Base-by-base conservation (phyloP, 1,140 invertebrate genomes). In the Atta colombica region DNA sequence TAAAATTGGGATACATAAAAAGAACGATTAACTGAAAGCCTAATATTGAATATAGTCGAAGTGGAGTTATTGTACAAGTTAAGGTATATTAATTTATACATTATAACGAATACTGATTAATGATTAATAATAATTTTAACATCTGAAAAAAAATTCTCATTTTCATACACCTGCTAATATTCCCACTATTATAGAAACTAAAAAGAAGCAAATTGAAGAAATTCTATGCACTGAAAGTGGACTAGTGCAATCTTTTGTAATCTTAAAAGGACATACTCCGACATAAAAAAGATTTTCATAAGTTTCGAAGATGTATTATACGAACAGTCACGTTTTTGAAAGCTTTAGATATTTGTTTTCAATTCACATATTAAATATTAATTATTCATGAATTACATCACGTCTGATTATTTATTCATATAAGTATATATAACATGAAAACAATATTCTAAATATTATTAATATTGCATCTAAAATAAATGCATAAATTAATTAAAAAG, bases 281-380 rank as follows among this genome's bases (percentile, higher is more conserved):
- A 58, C 55, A 58, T 58, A 58, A 21, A 58, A n/a, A 58, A 58
- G 55, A 58, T 21, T 58, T 58, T 58, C 55, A n/a, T 58, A 18
- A 58, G 8, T 58, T 58, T 58, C 2, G 55, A 58, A 58, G 55
- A 58, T 10, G 2, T 58, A 58, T 10, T 58, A 58, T 58, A 58
- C 2, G n/a, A 58, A 58, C 2, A 58, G n/a, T 58, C n/a, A 58
- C 55, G n/a, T 58, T 58, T 18, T 58, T 58, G 7, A 58, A 58
- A 58, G 2, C 55, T 58, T 58, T 58, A 58, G n/a, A 21, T 58
- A 58, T 58, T 58, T 58, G 55, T 58, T 58, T 58, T 58, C 55
- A 58, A 58, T 58, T 58, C 55, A 58, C 55, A 7, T 58, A 21
- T 58, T 58, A 58, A 58, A 58, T 21, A n/a, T 58, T 21, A 21